Percentiles rank a stretch among this genome's conserved stretches.
Conservation (phyloP, 2,888 invertebrate genomes). For the Tethea ocularis region DNA sequence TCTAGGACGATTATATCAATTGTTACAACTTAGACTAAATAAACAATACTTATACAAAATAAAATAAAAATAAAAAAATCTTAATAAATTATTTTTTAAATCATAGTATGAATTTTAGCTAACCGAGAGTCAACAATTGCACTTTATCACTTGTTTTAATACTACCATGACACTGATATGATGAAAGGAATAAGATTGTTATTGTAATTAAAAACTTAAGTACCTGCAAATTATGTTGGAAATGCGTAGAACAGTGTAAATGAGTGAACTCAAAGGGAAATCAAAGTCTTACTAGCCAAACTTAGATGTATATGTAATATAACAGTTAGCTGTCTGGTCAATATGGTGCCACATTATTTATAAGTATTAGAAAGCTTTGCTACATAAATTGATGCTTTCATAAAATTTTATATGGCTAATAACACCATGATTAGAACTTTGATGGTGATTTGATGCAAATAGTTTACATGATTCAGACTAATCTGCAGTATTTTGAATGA, state of each 20-base stretch:
- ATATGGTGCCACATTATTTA: too few species aligned
- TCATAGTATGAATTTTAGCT: neutral
- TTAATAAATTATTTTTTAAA: neutral
- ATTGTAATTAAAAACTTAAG: too few species aligned
- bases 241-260: neutral
- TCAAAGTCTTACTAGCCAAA: neutral
- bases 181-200: neutral
- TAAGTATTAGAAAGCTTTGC: neutral
- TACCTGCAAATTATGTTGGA: too few species aligned
- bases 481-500: constrained; percentile 91
- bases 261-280: neutral
- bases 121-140: neutral
- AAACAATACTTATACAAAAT: neutral
- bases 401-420: neutral
- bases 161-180: too few species aligned
- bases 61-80: neutral
- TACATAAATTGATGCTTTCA: neutral
- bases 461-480: too few species aligned
- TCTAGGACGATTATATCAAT: neutral
- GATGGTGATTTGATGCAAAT: neutral
- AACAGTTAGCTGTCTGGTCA: too few species aligned
- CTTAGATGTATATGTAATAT: neutral
- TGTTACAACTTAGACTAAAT: constrained; percentile 1
- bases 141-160: neutral
- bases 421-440: neutral